phyloP scores from a whole-genome alignment of 2,888 invertebrate genomes.

The Dendrolimus pini region DNA sequence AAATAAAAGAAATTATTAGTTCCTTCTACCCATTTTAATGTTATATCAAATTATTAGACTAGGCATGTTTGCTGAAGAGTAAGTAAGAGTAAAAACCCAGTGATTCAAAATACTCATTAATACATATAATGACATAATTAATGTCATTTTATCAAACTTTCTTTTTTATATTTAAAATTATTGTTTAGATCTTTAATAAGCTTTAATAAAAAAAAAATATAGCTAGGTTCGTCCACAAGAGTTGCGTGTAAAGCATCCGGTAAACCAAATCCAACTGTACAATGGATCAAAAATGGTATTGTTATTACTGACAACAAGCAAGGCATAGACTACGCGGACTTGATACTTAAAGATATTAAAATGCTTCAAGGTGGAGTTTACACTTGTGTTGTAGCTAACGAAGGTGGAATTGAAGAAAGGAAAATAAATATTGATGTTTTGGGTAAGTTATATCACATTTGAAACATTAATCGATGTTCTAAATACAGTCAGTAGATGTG shows the following conservation, averaged over 20 bases:
- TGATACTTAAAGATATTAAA: slow-evolving; percentile 36
- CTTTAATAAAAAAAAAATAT: slow-evolving; percentile 11
- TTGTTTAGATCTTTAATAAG: too few relatives aligned
- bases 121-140: too few relatives aligned
- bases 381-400: slow-evolving; percentile 73
- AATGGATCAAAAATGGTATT: slow-evolving; percentile 74
- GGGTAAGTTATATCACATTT: slow-evolving; percentile 29
- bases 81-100: too few relatives aligned
- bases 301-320: slow-evolving; percentile 27
- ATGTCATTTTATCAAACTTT: too few relatives aligned
- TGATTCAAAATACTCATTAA: too few relatives aligned
- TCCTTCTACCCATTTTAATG: too few relatives aligned
- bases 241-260: slow-evolving; percentile 75
- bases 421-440: slow-evolving; percentile 53
- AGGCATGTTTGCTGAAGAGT: too few relatives aligned
- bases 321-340: slow-evolving; percentile 41
- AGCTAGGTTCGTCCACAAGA: slow-evolving; percentile 42
- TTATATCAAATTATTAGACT: too few relatives aligned
- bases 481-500: too few relatives aligned
- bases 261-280: slow-evolving; percentile 72
- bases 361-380: slow-evolving; percentile 63
- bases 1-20: too few relatives aligned
- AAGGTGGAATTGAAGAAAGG: slow-evolving; percentile 60
- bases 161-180: too few relatives aligned
- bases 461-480: too few relatives aligned